A percentile compares a stretch with the other conserved stretches of the same genome.
Evolutionary conservation across 64 coral and sea anemone genomes (phyloP).

Genomic region (Dendrophyllia cribrosa): DNA sequence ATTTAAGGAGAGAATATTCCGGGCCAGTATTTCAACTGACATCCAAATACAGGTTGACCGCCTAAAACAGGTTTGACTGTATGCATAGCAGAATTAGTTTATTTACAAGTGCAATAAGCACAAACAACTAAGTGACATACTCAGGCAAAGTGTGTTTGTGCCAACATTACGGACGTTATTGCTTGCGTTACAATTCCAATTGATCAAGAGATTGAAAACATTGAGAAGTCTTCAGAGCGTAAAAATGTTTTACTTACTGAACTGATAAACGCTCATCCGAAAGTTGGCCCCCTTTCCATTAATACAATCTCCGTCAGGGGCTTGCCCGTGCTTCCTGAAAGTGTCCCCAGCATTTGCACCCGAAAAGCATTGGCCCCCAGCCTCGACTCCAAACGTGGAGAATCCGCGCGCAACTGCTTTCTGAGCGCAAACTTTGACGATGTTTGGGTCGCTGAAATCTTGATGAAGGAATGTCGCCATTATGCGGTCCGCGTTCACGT

Average conservation of each 20-base stretch:
- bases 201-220: no score
- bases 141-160: no score
- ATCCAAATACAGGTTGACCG: no score
- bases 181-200: no score
- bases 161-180: no score
- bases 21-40: no score
- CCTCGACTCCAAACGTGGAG: conserved; percentile 33
- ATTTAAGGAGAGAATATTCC: no score
- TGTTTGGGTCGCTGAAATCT: neutral
- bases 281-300: conserved; percentile 26
- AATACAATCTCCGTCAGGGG: neutral
- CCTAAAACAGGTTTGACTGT: no score
- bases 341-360: conserved; percentile 1
- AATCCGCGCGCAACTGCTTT: neutral
- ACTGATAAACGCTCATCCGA: conserved; percentile 16
- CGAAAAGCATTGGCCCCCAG: conserved; percentile 17
- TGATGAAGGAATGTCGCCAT: neutral
- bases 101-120: no score
- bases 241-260: neutral
- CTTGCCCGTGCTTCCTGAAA: conserved; percentile 10
- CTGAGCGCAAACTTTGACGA: conserved; percentile 8
- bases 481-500: neutral
- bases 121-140: no score
- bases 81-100: no score
- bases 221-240: no score